A percentile compares a stretch with the other conserved stretches of the same genome.
phyloP scores from a whole-genome alignment of 2,113 vertebrate species.

The Lanius ludovicianus region DNA sequence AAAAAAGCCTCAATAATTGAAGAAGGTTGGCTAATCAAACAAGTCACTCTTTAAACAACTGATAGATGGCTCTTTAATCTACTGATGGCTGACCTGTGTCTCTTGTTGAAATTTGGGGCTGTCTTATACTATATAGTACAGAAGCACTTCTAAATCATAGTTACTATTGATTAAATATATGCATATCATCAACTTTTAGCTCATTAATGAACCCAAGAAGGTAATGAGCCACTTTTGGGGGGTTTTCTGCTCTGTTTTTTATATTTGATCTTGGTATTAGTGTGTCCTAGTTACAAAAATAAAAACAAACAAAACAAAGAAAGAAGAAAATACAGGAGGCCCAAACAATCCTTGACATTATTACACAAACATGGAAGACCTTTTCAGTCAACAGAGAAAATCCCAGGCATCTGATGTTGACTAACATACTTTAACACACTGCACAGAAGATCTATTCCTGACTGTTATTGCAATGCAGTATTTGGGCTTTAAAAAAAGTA shows the following conservation, averaged over 20 bases:
- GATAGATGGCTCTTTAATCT: neutral
- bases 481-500: neutral
- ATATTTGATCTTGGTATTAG: neutral
- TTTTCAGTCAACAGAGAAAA: neutral
- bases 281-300: neutral
- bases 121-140: neutral
- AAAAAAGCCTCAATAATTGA: neutral
- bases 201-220: neutral
- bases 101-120: neutral
- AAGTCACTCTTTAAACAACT: neutral
- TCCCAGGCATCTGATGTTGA: neutral
- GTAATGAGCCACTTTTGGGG: neutral
- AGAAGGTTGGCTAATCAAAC: neutral
- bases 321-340: neutral
- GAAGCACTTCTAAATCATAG: neutral
- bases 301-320: neutral
- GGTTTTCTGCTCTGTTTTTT: neutral
- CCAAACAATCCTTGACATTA: neutral
- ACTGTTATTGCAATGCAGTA: neutral
- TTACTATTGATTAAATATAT: constrained; percentile 21
- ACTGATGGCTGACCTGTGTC: neutral
- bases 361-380: neutral
- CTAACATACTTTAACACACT: neutral
- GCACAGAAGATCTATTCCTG: neutral
- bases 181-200: neutral